Evolutionary conservation across 2,888 invertebrate species (phyloP).

Genomic region (Leucozona laternaria): DNA sequence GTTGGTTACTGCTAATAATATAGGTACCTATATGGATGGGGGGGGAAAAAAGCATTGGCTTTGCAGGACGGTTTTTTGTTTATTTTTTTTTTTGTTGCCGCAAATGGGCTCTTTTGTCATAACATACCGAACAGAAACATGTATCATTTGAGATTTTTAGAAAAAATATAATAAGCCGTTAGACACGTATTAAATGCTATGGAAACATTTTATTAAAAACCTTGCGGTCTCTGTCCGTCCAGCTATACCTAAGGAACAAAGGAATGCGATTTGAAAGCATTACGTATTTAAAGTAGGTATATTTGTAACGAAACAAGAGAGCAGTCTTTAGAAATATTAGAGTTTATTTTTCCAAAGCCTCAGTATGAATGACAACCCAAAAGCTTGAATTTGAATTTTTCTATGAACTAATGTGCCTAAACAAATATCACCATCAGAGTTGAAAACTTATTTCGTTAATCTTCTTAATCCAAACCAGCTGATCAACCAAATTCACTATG

Average conservation of each 20-base stretch:
- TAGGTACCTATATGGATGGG: not conserved
- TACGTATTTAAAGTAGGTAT: no score
- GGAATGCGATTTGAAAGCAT: no score
- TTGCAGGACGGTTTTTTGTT: slow-evolving; percentile 34
- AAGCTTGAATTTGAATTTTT: no score
- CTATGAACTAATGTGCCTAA: no score
- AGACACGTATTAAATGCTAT: slow-evolving; percentile 40
- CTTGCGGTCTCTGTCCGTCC: no score
- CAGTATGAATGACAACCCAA: no score
- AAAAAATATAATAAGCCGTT: slow-evolving; percentile 34
- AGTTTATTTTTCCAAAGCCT: no score
- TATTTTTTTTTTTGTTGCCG: not conserved
- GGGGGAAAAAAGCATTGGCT: slow-evolving; percentile 57
- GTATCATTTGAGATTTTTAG: slow-evolving; percentile 40
- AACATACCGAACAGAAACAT: not conserved
- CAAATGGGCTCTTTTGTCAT: slow-evolving; percentile 40
- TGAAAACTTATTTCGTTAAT: not conserved
- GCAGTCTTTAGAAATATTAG: no score
- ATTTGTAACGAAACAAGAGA: no score
- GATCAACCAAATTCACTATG: no score
- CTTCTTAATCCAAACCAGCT: no score
- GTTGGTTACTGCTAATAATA: slow-evolving; percentile 23
- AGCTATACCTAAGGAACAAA: no score
- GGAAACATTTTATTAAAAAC: slow-evolving; percentile 15
- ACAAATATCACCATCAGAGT: not conserved